phyloP scores from a whole-genome alignment of 2,888 invertebrate genomes.

The Meiosimyza decipiens region DNA sequence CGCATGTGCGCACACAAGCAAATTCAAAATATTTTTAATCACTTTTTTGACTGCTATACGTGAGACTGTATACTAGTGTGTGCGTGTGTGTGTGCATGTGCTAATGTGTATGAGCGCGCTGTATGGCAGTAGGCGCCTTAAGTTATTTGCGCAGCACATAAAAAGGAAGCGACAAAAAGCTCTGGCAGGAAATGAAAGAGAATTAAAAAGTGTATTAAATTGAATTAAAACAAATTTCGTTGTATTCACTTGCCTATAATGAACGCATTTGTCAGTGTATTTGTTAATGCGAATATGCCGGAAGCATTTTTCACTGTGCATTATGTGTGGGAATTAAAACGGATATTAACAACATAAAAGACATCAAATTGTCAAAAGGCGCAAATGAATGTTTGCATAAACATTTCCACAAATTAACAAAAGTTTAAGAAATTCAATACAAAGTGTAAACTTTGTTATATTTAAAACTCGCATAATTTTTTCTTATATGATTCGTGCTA shows the following conservation, averaged over 20 bases:
- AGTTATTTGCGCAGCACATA: conserved; percentile 21
- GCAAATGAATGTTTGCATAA: too few relatives aligned
- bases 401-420: too few relatives aligned
- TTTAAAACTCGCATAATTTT: too few relatives aligned
- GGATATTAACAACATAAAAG: too few relatives aligned
- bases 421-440: too few relatives aligned
- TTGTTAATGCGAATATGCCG: too few relatives aligned
- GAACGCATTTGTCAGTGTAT: neutral
- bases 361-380: too few relatives aligned
- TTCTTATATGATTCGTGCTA: too few relatives aligned
- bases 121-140: conserved; percentile 4
- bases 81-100: neutral
- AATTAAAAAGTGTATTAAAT: conserved; percentile 20
- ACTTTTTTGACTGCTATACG: neutral
- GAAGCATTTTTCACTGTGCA: too few relatives aligned
- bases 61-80: neutral
- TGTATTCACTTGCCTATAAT: conserved; percentile 7
- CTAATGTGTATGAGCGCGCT: neutral
- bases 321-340: too few relatives aligned
- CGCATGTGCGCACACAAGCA: neutral
- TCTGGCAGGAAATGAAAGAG: conserved; percentile 19
- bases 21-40: neutral
- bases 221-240: conserved; percentile 19
- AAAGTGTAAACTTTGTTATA: too few relatives aligned
- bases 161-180: conserved; percentile 7